Base-by-base conservation (phyloP, 2,113 vertebrate genomes). In the Geococcyx californianus region DNA sequence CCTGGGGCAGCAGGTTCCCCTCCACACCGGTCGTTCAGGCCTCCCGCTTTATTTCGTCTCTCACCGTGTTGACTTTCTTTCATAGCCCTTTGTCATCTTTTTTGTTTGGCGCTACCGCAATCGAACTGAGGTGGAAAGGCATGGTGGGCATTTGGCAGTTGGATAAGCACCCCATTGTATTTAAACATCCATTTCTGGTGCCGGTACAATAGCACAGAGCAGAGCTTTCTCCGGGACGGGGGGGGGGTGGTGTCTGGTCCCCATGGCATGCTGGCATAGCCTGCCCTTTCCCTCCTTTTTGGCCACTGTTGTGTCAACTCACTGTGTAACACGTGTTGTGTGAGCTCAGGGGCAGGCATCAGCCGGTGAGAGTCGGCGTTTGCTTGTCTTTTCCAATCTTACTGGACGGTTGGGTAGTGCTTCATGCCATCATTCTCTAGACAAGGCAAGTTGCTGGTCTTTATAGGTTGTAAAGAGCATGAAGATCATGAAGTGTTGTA, bases 21-120 rank as follows among this genome's bases (percentile, higher is more conserved):
- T 14, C 85, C 6, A 34, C 26, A 13, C 59, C 9, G 44, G 86
- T 60, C 33, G 47, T 60, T 36, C 21, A 93, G 89, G 62, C 74
- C 55, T 90, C 54, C 29, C 3, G 6, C 64, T 24, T 28, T 49
- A 31, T 56, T 49, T 66, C 60, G 49, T 16, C 49, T 70, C 63
- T 38, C 40, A 6, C 66, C 10, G 33, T 33, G 13, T 3, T 72
- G 80, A 73, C 64, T 92, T 83, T 74, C 44, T 74, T 69, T 68
- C 42, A 5, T 8, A 38, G 81, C 56, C 91, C 84, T 95, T 96
- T 94, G 95, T 92, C 84, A 24, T 85, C 82, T 79, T 42, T 79
- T 83, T 66, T 73, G 68, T 63, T 93, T 60, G 13, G 68, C 1
- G 0, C 75, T 31, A 26, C 62, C 8, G 4, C 58, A 74, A 42